These are phyloP conservation scores for Picathartes gymnocephalus DNA, from an alignment of 2,113 vertebrate species.

Conservation along the genomic window DNA sequence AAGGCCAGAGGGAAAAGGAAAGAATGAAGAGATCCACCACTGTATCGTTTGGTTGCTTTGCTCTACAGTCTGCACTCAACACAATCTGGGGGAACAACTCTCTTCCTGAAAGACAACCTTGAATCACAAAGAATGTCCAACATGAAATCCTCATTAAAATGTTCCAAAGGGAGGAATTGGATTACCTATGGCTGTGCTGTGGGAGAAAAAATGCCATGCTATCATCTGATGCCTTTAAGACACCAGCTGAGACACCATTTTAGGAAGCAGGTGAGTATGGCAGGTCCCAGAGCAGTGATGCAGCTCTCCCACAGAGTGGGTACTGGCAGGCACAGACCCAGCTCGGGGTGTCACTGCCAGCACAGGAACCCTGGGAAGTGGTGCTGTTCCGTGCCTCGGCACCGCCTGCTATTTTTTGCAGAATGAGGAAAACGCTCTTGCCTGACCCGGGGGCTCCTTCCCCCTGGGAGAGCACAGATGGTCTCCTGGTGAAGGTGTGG, in stretches of 20 bases:
- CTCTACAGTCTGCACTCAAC: not conserved
- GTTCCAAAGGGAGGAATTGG: not conserved
- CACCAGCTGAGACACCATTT: not conserved
- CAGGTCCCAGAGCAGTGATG: not conserved
- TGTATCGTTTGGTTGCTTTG: not conserved
- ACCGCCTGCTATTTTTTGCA: not conserved
- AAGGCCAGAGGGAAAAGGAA: not conserved
- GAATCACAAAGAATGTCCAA: not conserved
- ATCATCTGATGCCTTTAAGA: not conserved
- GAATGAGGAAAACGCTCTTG: not conserved
- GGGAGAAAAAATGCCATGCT: not conserved
- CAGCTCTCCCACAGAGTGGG: not conserved
- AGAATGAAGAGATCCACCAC: no score
- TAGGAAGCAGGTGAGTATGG: not conserved
- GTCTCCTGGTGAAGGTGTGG: conserved; percentile 32
- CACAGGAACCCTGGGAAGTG: not conserved
- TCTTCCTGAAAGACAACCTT: not conserved
- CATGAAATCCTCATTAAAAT: not conserved
- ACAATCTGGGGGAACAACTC: not conserved
- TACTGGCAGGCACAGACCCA: not conserved
- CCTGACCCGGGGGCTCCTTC: conserved; percentile 13
- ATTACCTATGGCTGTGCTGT: not conserved
- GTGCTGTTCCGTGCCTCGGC: not conserved
- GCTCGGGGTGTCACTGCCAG: not conserved
- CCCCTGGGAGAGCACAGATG: conserved; percentile 34